Percentiles rank a stretch among this genome's conserved stretches.
phyloP scores from a whole-genome alignment of 2,888 invertebrate genomes.

The Phalera bucephala region DNA sequence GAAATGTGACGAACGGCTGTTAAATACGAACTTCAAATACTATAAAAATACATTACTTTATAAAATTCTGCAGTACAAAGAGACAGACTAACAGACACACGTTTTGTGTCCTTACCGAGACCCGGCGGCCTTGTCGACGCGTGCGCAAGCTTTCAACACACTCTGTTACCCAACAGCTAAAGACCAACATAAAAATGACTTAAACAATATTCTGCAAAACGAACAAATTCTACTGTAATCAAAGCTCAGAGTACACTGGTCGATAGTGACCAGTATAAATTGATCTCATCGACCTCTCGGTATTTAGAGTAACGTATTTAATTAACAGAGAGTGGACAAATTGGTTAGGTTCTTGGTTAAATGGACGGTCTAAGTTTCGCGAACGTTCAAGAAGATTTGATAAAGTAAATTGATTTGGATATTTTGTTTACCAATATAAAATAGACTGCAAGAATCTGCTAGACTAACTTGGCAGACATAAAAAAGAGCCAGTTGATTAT shows the following conservation, averaged over 20 bases:
- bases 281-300: neutral
- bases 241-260: neutral
- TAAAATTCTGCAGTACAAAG: neutral
- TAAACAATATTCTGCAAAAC: neutral
- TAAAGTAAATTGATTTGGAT: no score
- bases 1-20: no score
- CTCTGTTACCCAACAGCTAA: slow-evolving; percentile 48
- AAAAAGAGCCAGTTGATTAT: no score
- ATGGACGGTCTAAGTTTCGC: neutral
- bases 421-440: no score
- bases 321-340: neutral
- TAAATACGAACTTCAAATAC: no score
- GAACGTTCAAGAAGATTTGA: no score
- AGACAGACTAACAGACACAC: slow-evolving; percentile 30
- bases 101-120: slow-evolving; percentile 56
- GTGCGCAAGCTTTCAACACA: slow-evolving; percentile 62
- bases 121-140: slow-evolving; percentile 59
- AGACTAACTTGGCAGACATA: no score
- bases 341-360: neutral
- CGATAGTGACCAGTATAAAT: neutral
- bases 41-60: neutral
- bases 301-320: neutral
- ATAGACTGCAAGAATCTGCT: no score
- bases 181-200: slow-evolving; percentile 23
- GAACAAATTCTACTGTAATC: neutral